Evolutionary conservation across 23 tunicate genomes (phyloP).

Genomic region (Ciona savignyi): DNA sequence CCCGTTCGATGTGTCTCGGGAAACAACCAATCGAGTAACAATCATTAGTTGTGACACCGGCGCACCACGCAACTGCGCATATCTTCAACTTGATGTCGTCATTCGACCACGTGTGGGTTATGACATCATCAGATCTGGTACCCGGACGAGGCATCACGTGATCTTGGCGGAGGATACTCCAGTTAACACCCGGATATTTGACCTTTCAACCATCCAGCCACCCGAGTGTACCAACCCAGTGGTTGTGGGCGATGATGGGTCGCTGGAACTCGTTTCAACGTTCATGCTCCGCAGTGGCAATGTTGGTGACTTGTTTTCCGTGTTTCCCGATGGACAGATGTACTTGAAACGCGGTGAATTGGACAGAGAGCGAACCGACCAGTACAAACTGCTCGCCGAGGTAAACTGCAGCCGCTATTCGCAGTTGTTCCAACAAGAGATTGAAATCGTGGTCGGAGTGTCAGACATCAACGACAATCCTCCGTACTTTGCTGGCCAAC

Average conservation of each 20-base stretch:
- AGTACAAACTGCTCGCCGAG: neutral
- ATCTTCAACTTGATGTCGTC: slow-evolving; percentile 11
- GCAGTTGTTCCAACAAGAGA: neutral
- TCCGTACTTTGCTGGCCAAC: slow-evolving; percentile 3
- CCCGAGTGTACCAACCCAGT: slow-evolving; percentile 1
- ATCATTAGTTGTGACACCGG: slow-evolving; percentile 56
- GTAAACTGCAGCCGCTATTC: neutral
- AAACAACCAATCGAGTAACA: slow-evolving; percentile 6
- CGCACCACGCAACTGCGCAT: slow-evolving; percentile 20
- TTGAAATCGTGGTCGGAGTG: neutral
- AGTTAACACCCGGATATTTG: slow-evolving; percentile 8
- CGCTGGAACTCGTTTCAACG: neutral
- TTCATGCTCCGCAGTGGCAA: slow-evolving; percentile 14
- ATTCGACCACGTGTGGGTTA: slow-evolving; percentile 9
- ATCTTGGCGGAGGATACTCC: slow-evolving; percentile 14
- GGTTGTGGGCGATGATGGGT: neutral
- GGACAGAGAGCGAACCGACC: slow-evolving; percentile 12
- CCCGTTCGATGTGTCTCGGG: neutral
- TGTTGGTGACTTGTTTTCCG: slow-evolving; percentile 5
- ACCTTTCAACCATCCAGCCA: slow-evolving; percentile 8
- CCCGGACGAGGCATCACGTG: neutral
- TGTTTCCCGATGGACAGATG: slow-evolving; percentile 47
- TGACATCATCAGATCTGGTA: neutral
- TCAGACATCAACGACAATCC: slow-evolving; percentile 34
- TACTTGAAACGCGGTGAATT: slow-evolving; percentile 8